Evolutionary conservation across 2,113 vertebrate genomes (phyloP), one percentile per base, ranked within the genome.

Genomic region (Labeo catla): DNA sequence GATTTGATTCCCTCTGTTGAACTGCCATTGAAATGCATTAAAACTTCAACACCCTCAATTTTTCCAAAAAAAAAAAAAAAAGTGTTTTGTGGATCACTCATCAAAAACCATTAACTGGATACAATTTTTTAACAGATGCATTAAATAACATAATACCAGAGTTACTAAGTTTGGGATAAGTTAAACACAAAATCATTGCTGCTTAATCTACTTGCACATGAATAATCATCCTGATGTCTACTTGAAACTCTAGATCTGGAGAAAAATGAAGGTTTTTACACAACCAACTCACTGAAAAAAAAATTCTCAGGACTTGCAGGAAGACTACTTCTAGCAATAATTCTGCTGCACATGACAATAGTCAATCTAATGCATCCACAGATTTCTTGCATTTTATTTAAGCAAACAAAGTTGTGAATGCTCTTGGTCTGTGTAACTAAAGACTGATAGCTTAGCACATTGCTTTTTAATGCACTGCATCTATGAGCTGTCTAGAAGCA

Each of bases 161-260:
- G 49, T 6, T 34, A 77, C n/a, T 19, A 5, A 8, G 39, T 36
- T 54, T 72, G 39, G 65, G 23, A 77, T 16, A 77, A 54, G 15
- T 54, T 77, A 77, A 77, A 52, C 23, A 50, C 10, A 45, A 49
- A 76, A 21, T n/a, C 73, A 15, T 15, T 68, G 65, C 28, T 36
- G 65, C 28, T 72, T 16, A 16, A 16, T 36, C 68, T 34, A 43
- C 68, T 19, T 16, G 8, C 21, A 1, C 28, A 54, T 2, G 1
- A 10, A 72, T n/a, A 76, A 76, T 23, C 72, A 49, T 76, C 10
- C 10, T 63, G 9, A 19, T 81, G 78, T 63, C 91, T 91, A 83
- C 88, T 88, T 86, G 52, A 83, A 93, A 91, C 93, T 93, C 89
- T 91, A 91, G 93, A 94, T 88, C 21, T 91, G 90, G 92, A 93